phyloP scores from a whole-genome alignment of 2,888 invertebrate genomes.

The Aporophyla nigra region DNA sequence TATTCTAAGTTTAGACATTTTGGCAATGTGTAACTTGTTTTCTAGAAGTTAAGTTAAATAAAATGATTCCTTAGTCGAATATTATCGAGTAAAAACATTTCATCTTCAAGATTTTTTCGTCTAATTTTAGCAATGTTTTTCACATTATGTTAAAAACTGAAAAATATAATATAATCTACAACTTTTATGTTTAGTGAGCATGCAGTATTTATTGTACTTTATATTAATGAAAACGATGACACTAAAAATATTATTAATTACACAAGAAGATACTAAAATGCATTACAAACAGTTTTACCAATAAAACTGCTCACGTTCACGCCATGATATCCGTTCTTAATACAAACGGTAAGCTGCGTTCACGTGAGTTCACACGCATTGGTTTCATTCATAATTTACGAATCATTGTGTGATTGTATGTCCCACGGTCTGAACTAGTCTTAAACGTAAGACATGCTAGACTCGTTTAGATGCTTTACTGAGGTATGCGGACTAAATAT shows the following conservation, averaged over 20 bases:
- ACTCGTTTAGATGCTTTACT: slow-evolving; percentile 24
- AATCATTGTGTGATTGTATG: slow-evolving; percentile 44
- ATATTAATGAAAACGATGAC: neutral
- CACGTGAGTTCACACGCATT: slow-evolving; percentile 47
- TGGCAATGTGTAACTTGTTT: neutral
- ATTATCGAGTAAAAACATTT: neutral
- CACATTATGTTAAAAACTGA: neutral
- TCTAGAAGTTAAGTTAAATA: neutral
- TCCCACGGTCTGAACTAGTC: slow-evolving; percentile 53
- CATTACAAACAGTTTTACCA: slow-evolving; percentile 8
- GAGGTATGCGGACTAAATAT: slow-evolving; percentile 35
- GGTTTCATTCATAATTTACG: slow-evolving; percentile 60
- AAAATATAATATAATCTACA: neutral
- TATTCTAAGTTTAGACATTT: neutral
- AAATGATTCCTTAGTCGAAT: too few relatives aligned
- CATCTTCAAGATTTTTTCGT: neutral
- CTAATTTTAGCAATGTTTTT: neutral
- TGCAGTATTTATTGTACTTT: neutral
- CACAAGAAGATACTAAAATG: slow-evolving; percentile 11
- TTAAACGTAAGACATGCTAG: slow-evolving; percentile 39
- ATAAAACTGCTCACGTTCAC: slow-evolving; percentile 41
- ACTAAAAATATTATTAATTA: slow-evolving; percentile 4
- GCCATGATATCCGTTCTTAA: slow-evolving; percentile 52
- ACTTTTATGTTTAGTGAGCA: neutral
- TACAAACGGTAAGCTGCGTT: slow-evolving; percentile 48